Evolutionary conservation across 2,888 invertebrate species (phyloP).

Genomic region (Spatulosminthurus flaviceps): DNA sequence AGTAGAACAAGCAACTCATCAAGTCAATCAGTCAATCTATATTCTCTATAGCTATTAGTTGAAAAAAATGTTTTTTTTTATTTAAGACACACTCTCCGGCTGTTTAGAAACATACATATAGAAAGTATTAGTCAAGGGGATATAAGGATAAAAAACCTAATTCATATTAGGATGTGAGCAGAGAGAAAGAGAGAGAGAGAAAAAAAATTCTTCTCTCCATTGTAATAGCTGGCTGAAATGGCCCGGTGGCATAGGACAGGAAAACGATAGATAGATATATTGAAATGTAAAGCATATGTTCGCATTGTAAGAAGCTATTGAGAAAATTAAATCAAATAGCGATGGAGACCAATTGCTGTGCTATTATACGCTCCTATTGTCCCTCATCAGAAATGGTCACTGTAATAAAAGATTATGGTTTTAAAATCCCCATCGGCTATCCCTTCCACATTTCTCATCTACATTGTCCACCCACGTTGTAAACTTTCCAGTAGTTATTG

Average conservation of each 20-base stretch:
- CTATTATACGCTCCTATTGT: not conserved
- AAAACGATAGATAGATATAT: not conserved
- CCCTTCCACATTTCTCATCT: conserved; percentile 18
- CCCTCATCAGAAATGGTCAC: conserved; percentile 8
- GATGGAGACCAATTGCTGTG: conserved; percentile 34
- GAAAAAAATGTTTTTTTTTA: not conserved
- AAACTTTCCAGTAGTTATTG: not conserved
- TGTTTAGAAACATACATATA: conserved; percentile 11
- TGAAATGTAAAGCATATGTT: not conserved
- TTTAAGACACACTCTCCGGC: conserved; percentile 22
- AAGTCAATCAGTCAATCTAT: conserved; percentile 47
- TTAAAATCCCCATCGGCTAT: not conserved
- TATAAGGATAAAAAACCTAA: not conserved
- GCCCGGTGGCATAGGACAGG: no score
- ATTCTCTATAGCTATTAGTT: conserved; percentile 25
- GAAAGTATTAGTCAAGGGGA: not conserved
- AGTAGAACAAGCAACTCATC: conserved; percentile 41
- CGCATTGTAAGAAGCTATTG: conserved; percentile 27
- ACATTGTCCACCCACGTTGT: conserved; percentile 34
- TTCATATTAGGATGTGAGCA: not conserved
- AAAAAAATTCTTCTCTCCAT: not conserved
- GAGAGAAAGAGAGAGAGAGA: not conserved
- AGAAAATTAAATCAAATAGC: conserved; percentile 47
- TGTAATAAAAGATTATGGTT: not conserved
- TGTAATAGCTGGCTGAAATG: not conserved